Conservation (phyloP, 1,140 invertebrate genomes). For the Octopus sinensis region DNA sequence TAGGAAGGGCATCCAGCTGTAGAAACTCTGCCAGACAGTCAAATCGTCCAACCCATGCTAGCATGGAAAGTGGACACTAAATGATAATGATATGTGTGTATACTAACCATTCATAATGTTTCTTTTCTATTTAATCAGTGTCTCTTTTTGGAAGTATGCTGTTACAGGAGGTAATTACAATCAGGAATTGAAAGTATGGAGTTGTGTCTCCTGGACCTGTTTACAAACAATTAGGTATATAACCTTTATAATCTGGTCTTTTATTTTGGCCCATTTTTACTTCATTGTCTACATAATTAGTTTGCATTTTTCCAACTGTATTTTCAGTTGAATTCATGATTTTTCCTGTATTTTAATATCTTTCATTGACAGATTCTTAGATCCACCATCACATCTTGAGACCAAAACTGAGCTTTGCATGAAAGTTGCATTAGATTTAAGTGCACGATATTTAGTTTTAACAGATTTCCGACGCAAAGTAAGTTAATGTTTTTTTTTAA, state of each 20-base stretch:
- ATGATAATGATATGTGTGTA: too few relatives aligned
- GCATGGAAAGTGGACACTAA: too few relatives aligned
- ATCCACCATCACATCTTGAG: conserved; percentile 27
- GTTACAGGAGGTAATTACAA: conserved; percentile 87
- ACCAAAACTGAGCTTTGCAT: conserved; percentile 56
- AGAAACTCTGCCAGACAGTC: too few relatives aligned
- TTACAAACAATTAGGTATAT: conserved; percentile 76
- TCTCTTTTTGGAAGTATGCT: conserved; percentile 84
- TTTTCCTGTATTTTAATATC: conserved; percentile 11
- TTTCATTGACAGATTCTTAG: conserved; percentile 31
- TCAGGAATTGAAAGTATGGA: conserved; percentile 88
- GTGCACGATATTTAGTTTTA: conserved; percentile 77
- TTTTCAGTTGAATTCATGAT: not conserved
- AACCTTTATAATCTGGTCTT: too few relatives aligned
- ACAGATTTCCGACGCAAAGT: conserved; percentile 74
- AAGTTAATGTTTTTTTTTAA: conserved; percentile 20
- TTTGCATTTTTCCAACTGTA: too few relatives aligned
- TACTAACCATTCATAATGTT: not conserved
- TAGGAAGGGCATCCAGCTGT: too few relatives aligned
- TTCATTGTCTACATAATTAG: too few relatives aligned
- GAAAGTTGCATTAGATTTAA: conserved; percentile 78
- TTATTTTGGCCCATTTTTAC: too few relatives aligned
- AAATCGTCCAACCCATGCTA: too few relatives aligned
- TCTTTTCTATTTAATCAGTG: conserved; percentile 1
- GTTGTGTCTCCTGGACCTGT: conserved; percentile 88